A percentile compares a stretch with the other conserved stretches of the same genome.
Evolutionary conservation across 1,140 invertebrate species (phyloP).

Genomic region (Lasioglossum baleicum): DNA sequence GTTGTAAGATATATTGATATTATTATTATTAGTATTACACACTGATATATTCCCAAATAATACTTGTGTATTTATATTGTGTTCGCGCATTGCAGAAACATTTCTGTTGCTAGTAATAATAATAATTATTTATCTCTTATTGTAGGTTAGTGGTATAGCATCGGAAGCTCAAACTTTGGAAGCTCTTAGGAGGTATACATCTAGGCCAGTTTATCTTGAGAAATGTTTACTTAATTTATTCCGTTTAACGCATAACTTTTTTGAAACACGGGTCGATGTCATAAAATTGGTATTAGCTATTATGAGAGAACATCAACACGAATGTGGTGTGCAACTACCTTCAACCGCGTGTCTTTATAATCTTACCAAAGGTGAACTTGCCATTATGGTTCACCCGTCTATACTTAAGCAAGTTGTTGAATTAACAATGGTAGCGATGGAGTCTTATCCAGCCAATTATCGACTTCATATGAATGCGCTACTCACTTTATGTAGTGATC

Average conservation of each 20-base stretch:
- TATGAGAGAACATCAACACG: conserved; percentile 85
- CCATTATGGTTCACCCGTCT: conserved; percentile 85
- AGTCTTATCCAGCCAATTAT: conserved; percentile 85
- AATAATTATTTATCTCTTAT: conserved; percentile 40
- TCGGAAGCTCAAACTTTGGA: conserved; percentile 84
- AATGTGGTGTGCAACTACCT: conserved; percentile 88
- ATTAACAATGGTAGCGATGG: conserved; percentile 87
- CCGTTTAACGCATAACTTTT: conserved; percentile 83
- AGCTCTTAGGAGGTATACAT: conserved; percentile 83
- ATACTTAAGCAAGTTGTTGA: conserved; percentile 85
- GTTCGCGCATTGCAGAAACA: background rate
- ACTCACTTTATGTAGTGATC: conserved; percentile 88
- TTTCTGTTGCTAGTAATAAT: background rate
- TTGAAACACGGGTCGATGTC: conserved; percentile 84
- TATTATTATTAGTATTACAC: conserved; percentile 14
- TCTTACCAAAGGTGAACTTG: conserved; percentile 86
- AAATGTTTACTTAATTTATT: conserved; percentile 88
- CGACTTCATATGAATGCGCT: conserved; percentile 90
- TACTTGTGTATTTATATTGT: background rate
- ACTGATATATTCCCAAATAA: background rate
- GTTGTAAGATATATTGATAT: conserved; percentile 71
- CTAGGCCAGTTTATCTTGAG: conserved; percentile 84
- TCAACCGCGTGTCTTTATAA: conserved; percentile 91
- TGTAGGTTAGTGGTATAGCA: conserved; percentile 84
- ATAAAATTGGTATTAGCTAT: conserved; percentile 86